phyloP scores from a whole-genome alignment of 64 coral and sea anemone species.

The Actinia tenebrosa region DNA sequence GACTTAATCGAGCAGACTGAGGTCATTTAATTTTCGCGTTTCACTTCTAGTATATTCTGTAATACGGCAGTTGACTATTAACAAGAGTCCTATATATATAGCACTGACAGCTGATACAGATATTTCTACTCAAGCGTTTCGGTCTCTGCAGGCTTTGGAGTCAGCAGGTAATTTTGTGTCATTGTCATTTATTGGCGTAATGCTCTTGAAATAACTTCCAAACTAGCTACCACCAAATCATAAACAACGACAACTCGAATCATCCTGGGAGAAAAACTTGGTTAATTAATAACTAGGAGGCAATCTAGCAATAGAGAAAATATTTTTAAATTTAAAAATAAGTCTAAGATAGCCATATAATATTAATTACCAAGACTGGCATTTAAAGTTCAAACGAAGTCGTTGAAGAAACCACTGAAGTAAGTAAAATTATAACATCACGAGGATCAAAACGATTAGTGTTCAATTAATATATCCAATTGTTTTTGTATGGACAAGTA shows the following conservation, averaged over 20 bases:
- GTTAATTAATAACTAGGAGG: background rate
- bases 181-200: background rate
- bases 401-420: background rate
- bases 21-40: background rate
- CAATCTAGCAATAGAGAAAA: background rate
- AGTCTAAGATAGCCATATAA: too few relatives aligned
- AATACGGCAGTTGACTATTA: background rate
- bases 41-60: background rate
- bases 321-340: background rate
- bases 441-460: background rate
- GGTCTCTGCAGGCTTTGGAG: background rate
- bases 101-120: background rate
- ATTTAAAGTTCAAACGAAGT: background rate
- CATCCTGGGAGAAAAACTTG: background rate
- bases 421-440: background rate
- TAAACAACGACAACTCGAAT: background rate
- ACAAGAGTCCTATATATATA: background rate
- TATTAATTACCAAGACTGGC: background rate
- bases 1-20: background rate
- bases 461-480: background rate
- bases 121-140: background rate
- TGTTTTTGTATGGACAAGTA: background rate
- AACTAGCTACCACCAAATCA: background rate
- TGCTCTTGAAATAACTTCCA: background rate
- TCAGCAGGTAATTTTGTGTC: conserved; percentile 3